Evolutionary conservation across 2,888 invertebrate genomes (phyloP).

Genomic region (Melikaiella ostensackeni): DNA sequence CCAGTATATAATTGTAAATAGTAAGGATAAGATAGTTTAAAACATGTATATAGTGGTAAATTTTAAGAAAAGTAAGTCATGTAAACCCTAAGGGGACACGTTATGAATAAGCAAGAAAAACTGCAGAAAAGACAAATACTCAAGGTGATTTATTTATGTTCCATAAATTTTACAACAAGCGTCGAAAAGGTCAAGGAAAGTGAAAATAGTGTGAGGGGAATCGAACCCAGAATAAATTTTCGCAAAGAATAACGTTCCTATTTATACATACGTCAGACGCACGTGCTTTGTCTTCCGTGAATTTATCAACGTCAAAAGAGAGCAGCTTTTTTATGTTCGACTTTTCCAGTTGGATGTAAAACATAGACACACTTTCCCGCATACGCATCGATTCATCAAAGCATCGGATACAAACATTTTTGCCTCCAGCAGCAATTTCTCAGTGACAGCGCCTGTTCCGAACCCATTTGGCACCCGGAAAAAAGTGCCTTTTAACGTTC

Average conservation of each 20-base stretch:
- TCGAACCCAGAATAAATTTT: conserved; percentile 14
- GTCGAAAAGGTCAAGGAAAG: neutral
- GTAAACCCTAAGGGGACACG: no score
- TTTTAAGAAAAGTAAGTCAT: no score
- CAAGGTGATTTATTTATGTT: no score
- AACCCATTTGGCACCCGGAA: neutral
- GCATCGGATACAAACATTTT: neutral
- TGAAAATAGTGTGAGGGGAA: neutral
- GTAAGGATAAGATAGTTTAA: no score
- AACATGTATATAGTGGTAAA: no score
- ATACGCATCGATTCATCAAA: neutral
- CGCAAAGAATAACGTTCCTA: neutral
- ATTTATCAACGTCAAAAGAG: conserved; percentile 25
- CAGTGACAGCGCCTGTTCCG: neutral
- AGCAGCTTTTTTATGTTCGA: neutral
- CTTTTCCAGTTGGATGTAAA: neutral
- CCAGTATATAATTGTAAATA: no score
- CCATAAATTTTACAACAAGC: neutral
- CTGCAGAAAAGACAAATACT: no score
- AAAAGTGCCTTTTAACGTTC: neutral
- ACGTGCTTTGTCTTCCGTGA: neutral
- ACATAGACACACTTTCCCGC: neutral
- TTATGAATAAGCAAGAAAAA: no score
- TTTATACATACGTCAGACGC: conserved; percentile 1
- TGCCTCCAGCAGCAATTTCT: neutral